Conservation (phyloP, 2,797 vertebrate species). For the Urosaurus nigricauda region DNA sequence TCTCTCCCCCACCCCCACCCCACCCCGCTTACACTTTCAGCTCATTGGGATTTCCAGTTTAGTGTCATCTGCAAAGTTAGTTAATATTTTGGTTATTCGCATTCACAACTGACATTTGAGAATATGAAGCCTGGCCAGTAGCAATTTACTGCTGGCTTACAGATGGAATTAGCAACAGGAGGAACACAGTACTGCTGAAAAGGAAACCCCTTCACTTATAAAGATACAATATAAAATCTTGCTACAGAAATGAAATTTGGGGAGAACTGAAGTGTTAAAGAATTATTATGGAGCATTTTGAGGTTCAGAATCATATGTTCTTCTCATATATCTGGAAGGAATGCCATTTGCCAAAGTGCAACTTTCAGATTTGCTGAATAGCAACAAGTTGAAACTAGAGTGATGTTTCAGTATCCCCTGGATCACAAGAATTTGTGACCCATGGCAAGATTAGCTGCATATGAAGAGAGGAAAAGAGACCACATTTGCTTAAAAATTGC, state of each 20-base stretch:
- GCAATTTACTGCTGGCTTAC: neutral
- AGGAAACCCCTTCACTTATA: neutral
- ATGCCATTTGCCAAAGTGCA: neutral
- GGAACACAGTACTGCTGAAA: neutral
- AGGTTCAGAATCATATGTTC: neutral
- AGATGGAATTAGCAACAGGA: neutral
- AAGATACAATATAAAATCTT: neutral
- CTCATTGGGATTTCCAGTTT: constrained; percentile 21
- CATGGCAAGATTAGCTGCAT: neutral
- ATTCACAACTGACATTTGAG: constrained; percentile 11
- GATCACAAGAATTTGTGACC: neutral
- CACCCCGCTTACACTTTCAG: neutral
- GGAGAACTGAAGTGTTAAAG: neutral
- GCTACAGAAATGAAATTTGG: neutral
- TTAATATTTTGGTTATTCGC: constrained; percentile 23
- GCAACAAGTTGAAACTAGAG: too few species aligned
- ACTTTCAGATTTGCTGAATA: neutral
- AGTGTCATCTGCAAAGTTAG: constrained; percentile 43
- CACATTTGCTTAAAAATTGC: neutral
- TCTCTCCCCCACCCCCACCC: neutral
- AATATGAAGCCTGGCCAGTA: neutral
- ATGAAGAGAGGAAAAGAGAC: neutral
- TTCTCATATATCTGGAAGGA: neutral
- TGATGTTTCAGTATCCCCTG: neutral
- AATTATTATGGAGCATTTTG: neutral